These are phyloP conservation scores for Erpornis zantholeuca DNA, from an alignment of 2,113 vertebrate genomes.

Conservation along the genomic window DNA sequence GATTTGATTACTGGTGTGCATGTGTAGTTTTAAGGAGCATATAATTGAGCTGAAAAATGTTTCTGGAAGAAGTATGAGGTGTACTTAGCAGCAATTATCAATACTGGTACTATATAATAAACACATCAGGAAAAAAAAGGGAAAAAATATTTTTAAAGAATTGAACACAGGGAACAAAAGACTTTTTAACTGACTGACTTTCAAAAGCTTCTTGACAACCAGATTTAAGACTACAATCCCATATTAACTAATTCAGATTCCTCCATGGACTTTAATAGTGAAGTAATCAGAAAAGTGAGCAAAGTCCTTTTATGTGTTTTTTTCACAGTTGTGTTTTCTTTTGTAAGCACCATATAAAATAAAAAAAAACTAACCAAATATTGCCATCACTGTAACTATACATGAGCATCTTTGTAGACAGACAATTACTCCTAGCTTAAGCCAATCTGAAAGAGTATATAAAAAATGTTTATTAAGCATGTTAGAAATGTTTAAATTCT, in stretches of 20 bases:
- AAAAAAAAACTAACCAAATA: not conserved
- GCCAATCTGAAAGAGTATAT: not conserved
- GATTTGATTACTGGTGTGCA: not conserved
- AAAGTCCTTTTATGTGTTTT: not conserved
- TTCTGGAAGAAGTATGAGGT: not conserved
- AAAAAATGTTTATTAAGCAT: not conserved
- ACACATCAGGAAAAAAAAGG: fast-evolving
- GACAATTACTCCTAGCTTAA: not conserved
- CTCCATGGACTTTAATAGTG: not conserved
- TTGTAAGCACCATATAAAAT: not conserved
- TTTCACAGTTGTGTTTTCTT: not conserved
- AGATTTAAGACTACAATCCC: not conserved
- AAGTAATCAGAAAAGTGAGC: not conserved
- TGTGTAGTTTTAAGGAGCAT: not conserved
- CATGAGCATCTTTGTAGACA: not conserved
- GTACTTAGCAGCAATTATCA: not conserved
- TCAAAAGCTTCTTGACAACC: not conserved
- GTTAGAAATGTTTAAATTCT: not conserved
- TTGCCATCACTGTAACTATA: not conserved
- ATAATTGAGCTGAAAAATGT: not conserved
- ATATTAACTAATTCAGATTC: not conserved
- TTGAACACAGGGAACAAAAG: not conserved
- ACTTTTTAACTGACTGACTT: not conserved
- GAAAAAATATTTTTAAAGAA: not conserved
- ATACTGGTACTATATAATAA: not conserved